Base-by-base conservation (phyloP, 2,113 vertebrate genomes). In the Takifugu flavidus region DNA sequence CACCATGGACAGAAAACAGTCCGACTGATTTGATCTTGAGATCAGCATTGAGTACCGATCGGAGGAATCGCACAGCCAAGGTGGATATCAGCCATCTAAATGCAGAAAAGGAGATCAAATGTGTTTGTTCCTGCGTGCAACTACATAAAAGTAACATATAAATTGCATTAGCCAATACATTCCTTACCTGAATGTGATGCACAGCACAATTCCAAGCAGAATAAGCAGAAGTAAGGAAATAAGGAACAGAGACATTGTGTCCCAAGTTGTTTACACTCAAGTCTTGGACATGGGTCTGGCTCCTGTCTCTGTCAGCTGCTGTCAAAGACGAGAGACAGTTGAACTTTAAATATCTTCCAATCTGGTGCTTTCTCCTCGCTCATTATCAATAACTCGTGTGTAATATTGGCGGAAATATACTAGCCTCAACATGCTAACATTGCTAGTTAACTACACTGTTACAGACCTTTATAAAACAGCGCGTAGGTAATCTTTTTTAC, bases 11-110 rank as follows among this genome's bases (percentile, higher is more conserved):
- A 79, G 94, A 94, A 71, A 98, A 94, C 78, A 98, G 88, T 14
- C 95, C 92, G 0, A 96, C 91, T 46, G 96, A 95, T 63, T 92
- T 93, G 0, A 98, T 95, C 87, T 93, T 96, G 27, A 99, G 84
- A 34, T 98, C 95, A 0, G 93, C 94, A 3, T 92, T 92, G 49
- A 99, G 89, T 63, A 89, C 89, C 15, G 81, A 91, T 65, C 92
- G 91, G 79, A 95, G 95, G 91, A 94, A 91, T 26, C 86, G 91
- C 67, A 95, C 90, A 0, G 91, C 92, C 84, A 95, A 77, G 27
- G 87, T 90, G 79, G 92, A 92, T 0, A 89, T 76, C 67, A 96
- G 84, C 95, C 95, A 98, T 82, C 96, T 98, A 75, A 14, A 59
- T 55, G 2, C 25, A 42, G 31, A 34, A 74, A 50, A 25, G 50